Evolutionary conservation across 2,888 invertebrate genomes (phyloP).

Genomic region (Drosophila longiperda): DNA sequence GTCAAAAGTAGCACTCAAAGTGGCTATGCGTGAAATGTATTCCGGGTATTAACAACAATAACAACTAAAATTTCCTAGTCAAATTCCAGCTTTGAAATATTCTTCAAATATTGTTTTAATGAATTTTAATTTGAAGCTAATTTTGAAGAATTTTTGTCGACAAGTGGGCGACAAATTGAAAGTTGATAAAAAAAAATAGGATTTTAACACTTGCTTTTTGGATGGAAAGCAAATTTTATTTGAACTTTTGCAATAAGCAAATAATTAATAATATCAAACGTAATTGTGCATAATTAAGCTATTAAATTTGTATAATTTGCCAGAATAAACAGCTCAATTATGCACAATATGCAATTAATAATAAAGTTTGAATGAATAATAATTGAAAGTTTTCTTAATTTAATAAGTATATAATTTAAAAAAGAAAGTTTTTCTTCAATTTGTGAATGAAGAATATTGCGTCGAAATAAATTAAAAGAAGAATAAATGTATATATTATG

Average conservation of each 20-base stretch:
- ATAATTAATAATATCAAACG: not conserved
- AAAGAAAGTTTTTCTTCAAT: not conserved
- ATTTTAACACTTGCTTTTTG: not conserved
- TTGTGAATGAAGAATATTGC: not conserved
- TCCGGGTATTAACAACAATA: conserved; percentile 4
- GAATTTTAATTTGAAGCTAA: conserved; percentile 3
- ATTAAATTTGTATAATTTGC: not conserved
- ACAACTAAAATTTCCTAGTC: not conserved
- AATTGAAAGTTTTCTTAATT: not conserved
- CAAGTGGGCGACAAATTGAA: not conserved
- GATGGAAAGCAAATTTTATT: not conserved
- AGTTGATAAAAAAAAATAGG: not conserved
- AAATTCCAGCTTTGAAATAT: conserved; percentile 28
- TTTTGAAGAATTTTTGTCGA: not conserved
- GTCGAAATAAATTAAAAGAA: not conserved
- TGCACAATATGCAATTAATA: not conserved
- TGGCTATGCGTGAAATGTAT: not conserved
- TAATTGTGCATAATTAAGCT: not conserved
- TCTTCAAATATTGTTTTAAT: not conserved
- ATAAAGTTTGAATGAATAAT: too few relatives aligned
- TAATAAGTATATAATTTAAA: not conserved
- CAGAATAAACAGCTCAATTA: not conserved
- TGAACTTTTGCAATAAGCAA: not conserved
- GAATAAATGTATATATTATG: conserved; percentile 3
- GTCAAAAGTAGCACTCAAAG: conserved; percentile 3